Evolutionary conservation across 2,888 invertebrate species (phyloP), one percentile per base, ranked within the genome.

Genomic region (Unio delphinus): DNA sequence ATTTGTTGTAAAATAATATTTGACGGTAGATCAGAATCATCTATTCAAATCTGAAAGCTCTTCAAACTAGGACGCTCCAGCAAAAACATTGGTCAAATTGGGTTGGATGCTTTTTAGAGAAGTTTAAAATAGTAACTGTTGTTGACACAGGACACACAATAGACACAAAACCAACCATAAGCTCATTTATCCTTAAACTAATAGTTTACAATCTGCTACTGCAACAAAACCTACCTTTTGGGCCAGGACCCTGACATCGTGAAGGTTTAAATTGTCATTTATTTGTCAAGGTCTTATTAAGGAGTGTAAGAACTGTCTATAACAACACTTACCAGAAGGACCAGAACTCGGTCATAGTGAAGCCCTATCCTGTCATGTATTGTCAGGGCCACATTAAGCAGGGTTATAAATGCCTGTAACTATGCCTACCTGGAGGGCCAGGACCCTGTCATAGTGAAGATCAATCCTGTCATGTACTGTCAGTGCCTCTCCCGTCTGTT

Each of bases 401-500:
- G 45, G 3, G 3, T 6, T 45, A 15, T 15, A 15, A 45, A 11
- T 45, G 45, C 3, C 45, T 45, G 45, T 45, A 45, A 45, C 45
- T 15, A 45, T 45, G 45, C 45, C 45, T 80, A 89, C 89, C 88
- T 89, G 89, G 67, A 99, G 91, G 0, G 95, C 95, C 3, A 95
- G 96, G 59, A 99, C 96, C 89, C 95, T 94, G 45, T 95, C 93
- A 89, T 99, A 99, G 90, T 99, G 99, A 54, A 95, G 91, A 85
- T 96, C 94, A 56, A 96, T 96, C 94, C 99, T 97, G 85, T 98
- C 96, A 75, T 95, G 94, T 86, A 98, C 96, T 0, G 95, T 95
- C 80, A 99, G 92, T 0, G 98, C 95, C 89, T 98, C 97, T 0
- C 99, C 99, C 1, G 95, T 95, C 85, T 95, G 95, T 87, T 99